Base-by-base conservation (phyloP, 2,888 invertebrate species). In the Mimachlamys varia region DNA sequence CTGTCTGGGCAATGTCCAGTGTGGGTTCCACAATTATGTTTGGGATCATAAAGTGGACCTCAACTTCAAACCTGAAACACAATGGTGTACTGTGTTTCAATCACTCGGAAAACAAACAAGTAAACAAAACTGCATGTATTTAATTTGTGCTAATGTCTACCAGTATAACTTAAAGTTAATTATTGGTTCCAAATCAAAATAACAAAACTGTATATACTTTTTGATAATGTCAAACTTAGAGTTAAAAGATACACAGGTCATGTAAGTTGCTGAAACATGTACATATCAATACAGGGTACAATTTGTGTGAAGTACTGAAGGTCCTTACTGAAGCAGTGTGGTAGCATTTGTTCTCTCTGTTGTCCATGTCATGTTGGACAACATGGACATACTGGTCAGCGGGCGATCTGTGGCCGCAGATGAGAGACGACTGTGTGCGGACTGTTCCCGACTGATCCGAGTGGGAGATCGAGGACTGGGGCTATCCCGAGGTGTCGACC, bases 1-100 rank as follows among this genome's bases (percentile, higher is more conserved):
- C 95, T 58, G 93, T 94, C 92, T 96, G 96, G 19, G 96, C 95
- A n/a, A 94, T 92, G 89, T 95, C 95, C 90, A 96, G 92, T 10
- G 95, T 94, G 15, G 97, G 97, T 55, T 96, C 95, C 62, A 96
- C 95, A 50, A 95, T 94, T 53, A 96, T 96, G 91, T 95, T 95
- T 15, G 97, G 96, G 53, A 96, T 96, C 89, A 95, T 95, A 93
- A 96, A 97, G 92, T 96, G 95, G 22, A 96, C 95, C 87, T 94
- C 93, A 50, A 96, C 95, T 91, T 96, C 95, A 95, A 97, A 96
- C 92, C 96, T 96, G 62, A 37, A 88, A 89, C 3, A 62, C 76
- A 49, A 53, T 27, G 53, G 53, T 10, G 15, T 2, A 53, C n/a
- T n/a, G n/a, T 19, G 19, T 53, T 53, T 17, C 19, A 17, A 53